A percentile compares a stretch with the other conserved stretches of the same genome.
phyloP scores from a whole-genome alignment of 2,113 vertebrate species.

The Chauna torquata region DNA sequence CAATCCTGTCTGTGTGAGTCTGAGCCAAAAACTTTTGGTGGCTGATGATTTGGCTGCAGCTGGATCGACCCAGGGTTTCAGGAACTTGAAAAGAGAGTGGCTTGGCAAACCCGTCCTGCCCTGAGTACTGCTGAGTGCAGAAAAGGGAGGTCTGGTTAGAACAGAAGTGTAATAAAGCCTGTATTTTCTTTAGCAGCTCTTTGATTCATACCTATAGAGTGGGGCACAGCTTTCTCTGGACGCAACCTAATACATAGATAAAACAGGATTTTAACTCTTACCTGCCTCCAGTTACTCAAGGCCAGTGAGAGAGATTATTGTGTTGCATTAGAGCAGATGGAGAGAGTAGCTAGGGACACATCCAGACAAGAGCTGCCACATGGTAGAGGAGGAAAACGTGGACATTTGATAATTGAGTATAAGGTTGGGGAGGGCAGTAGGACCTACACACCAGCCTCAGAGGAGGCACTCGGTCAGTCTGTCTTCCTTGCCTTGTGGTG shows the following conservation, averaged over 20 bases:
- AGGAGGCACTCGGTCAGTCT: background rate
- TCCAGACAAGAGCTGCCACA: background rate
- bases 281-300: background rate
- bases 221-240: background rate
- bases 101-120: background rate
- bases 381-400: background rate
- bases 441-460: background rate
- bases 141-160: background rate
- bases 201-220: background rate
- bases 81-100: accelerated
- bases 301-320: background rate
- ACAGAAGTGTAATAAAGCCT: background rate
- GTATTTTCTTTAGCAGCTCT: background rate
- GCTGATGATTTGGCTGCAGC: background rate
- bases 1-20: background rate
- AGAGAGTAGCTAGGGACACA: background rate
- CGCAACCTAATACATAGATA: background rate
- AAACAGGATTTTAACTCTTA: background rate
- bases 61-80: background rate
- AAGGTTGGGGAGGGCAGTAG: background rate
- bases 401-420: background rate
- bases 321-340: background rate
- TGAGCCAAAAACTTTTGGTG: background rate
- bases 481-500: background rate
- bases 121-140: accelerated